These are phyloP conservation scores for Brachyhypopomus occidentalis DNA, from an alignment of 2,113 vertebrate species.

Conservation along the genomic window DNA sequence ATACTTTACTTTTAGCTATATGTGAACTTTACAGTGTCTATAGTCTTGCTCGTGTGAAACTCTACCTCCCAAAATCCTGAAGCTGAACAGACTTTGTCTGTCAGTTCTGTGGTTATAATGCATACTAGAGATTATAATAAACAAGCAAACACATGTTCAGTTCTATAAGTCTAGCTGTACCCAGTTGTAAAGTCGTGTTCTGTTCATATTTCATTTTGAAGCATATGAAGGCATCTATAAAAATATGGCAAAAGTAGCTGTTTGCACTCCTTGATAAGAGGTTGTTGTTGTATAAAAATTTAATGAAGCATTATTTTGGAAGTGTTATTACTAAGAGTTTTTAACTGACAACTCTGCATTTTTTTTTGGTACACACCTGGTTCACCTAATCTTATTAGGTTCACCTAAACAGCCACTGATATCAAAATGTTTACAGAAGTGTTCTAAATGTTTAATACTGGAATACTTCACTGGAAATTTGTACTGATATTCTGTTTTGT, in stretches of 20 bases:
- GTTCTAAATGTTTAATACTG: constrained; percentile 1
- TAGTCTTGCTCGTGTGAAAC: not conserved
- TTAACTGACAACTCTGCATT: no score
- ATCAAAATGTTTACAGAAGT: not conserved
- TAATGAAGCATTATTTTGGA: not conserved
- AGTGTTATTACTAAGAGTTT: not conserved
- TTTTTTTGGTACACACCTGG: not conserved
- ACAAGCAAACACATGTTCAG: not conserved
- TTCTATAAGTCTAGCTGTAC: not conserved
- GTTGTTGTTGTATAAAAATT: not conserved
- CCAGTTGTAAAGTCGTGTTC: not conserved
- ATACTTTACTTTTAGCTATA: no score
- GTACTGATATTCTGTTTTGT: constrained; percentile 1
- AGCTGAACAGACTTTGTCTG: not conserved
- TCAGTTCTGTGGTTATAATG: not conserved
- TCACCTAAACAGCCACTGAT: not conserved
- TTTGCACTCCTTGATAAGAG: not conserved
- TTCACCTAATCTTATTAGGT: not conserved
- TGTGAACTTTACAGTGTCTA: not conserved
- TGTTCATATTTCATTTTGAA: not conserved
- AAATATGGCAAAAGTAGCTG: not conserved
- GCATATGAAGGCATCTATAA: no score
- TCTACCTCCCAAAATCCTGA: constrained; percentile 11
- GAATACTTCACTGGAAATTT: constrained; percentile 1
- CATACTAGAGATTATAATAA: not conserved